Evolutionary conservation across 1,140 invertebrate species (phyloP).

Genomic region (Hypothenemus hampei): DNA sequence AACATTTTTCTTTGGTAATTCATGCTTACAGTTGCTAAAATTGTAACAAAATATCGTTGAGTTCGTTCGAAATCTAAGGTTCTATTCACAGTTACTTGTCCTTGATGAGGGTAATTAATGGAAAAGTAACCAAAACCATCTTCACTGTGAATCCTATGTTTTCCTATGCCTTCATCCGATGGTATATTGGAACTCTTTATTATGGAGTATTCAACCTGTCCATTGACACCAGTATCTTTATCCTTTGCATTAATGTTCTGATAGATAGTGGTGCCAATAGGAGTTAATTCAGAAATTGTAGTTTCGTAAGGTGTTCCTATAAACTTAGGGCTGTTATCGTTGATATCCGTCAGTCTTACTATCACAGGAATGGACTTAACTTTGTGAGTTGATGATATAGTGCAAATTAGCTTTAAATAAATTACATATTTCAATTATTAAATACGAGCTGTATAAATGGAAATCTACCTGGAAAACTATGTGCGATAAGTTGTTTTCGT

Average conservation of each 20-base stretch:
- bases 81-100: constrained; percentile 82
- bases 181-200: constrained; percentile 48
- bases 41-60: constrained; percentile 82
- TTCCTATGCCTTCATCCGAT: constrained; percentile 54
- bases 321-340: constrained; percentile 81
- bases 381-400: constrained; percentile 68
- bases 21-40: constrained; percentile 79
- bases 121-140: constrained; percentile 79
- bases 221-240: constrained; percentile 81
- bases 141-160: constrained; percentile 56
- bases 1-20: not conserved
- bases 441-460: constrained; percentile 4
- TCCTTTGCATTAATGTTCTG: constrained; percentile 78
- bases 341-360: constrained; percentile 83
- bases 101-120: constrained; percentile 84
- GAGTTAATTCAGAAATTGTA: constrained; percentile 81
- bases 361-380: constrained; percentile 80
- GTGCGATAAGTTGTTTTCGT: constrained; percentile 79
- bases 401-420: constrained; percentile 67
- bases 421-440: not conserved
- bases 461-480: constrained; percentile 76
- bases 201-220: constrained; percentile 76
- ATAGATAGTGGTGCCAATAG: constrained; percentile 82
- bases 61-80: constrained; percentile 84
- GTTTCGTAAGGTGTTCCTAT: constrained; percentile 75